Evolutionary conservation across 2,888 invertebrate genomes (phyloP).

Genomic region (Synanthedon myopaeformis): DNA sequence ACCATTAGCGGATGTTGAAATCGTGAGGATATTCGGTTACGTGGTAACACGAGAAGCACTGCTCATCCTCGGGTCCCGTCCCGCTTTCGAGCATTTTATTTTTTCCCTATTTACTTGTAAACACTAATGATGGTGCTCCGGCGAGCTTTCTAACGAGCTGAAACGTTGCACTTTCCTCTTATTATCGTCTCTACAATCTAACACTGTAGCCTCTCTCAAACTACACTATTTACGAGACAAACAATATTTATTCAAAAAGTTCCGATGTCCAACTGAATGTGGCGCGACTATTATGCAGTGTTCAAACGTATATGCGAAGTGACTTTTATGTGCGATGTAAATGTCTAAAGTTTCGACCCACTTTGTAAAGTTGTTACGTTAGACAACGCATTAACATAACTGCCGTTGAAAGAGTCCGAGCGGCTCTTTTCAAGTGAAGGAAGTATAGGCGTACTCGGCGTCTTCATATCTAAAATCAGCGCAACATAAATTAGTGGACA

Average conservation of each 20-base stretch:
- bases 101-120: constrained; percentile 42
- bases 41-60: constrained; percentile 5
- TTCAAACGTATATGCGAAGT: constrained; percentile 11
- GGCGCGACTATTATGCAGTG: constrained; percentile 12
- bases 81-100: constrained; percentile 22
- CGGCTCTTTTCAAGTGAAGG: constrained; percentile 7
- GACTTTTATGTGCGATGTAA: constrained; percentile 5
- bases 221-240: not conserved
- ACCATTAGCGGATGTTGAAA: constrained; percentile 35
- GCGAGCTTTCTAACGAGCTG: constrained; percentile 44
- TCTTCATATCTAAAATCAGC: constrained; percentile 59
- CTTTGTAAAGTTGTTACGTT: constrained; percentile 24
- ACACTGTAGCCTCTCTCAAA: constrained; percentile 5
- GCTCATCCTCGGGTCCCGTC: constrained; percentile 12
- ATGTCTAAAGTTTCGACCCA: constrained; percentile 3
- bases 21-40: constrained; percentile 17
- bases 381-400: constrained; percentile 52
- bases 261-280: not conserved
- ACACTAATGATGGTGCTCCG: constrained; percentile 50
- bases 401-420: constrained; percentile 29
- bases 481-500: constrained; percentile 67
- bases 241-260: not conserved
- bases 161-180: constrained; percentile 42
- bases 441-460: constrained; percentile 40
- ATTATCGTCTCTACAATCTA: constrained; percentile 48